Conservation (phyloP, 35 echinoderm and acorn worm genomes). For the Heliocidaris erythrogramma region DNA sequence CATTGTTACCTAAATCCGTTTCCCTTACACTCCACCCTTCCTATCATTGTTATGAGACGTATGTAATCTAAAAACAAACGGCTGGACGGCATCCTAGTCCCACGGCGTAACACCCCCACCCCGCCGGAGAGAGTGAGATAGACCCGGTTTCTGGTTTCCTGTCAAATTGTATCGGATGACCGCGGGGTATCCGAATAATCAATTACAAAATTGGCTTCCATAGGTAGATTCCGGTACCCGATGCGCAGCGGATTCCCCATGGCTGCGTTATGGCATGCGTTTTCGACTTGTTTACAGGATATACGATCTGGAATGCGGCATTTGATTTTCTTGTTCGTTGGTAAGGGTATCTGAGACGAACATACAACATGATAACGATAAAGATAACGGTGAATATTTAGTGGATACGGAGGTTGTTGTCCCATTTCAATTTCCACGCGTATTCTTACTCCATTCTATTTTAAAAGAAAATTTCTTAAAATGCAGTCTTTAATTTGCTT, state of each 20-base stretch:
- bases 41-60: neutral
- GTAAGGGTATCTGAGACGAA: neutral
- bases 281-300: neutral
- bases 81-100: neutral
- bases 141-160: neutral
- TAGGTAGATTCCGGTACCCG: neutral
- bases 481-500: no score
- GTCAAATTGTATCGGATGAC: neutral
- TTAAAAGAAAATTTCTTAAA: no score
- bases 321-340: neutral
- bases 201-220: slow-evolving; percentile 12
- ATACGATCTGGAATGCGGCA: neutral
- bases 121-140: neutral
- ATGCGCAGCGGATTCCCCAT: neutral
- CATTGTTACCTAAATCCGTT: neutral
- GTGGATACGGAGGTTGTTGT: neutral
- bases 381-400: neutral
- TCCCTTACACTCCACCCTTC: neutral
- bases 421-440: no score
- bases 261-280: slow-evolving; percentile 7
- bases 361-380: slow-evolving; percentile 11
- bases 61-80: neutral
- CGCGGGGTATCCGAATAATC: neutral
- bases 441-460: no score
- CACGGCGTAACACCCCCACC: neutral